A percentile compares a stretch with the other conserved stretches of the same genome.
These are phyloP conservation scores for Rhagoletis zephyria DNA, from an alignment of 1,140 invertebrate genomes.

Conservation along the genomic window DNA sequence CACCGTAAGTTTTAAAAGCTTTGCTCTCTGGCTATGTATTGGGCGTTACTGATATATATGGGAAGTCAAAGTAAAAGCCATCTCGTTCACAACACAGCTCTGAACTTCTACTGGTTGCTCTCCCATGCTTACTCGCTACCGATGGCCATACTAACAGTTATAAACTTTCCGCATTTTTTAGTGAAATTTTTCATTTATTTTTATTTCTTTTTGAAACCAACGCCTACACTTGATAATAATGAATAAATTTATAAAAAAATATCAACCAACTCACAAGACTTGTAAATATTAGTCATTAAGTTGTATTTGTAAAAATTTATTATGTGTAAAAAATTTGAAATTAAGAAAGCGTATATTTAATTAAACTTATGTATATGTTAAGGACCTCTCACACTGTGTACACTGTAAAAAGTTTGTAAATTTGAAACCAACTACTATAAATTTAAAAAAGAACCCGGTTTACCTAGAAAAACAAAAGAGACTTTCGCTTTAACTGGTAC, in stretches of 20 bases:
- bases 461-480: background rate
- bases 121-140: no score
- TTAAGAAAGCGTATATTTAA: constrained; percentile 19
- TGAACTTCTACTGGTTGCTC: no score
- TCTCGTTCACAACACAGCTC: no score
- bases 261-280: constrained; percentile 52
- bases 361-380: constrained; percentile 29
- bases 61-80: no score
- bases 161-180: background rate
- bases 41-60: no score
- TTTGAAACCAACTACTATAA: constrained; percentile 9
- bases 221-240: constrained; percentile 49
- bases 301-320: constrained; percentile 39
- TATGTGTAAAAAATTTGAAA: background rate
- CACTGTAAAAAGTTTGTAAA: constrained; percentile 41
- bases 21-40: no score
- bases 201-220: background rate
- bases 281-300: constrained; percentile 52
- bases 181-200: background rate
- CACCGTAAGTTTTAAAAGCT: no score
- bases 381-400: background rate
- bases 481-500: background rate
- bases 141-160: no score
- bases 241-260: constrained; percentile 5
- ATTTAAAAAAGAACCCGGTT: background rate